Evolutionary conservation across 1,140 invertebrate genomes (phyloP).

Genomic region (Drosophila kanapiae): DNA sequence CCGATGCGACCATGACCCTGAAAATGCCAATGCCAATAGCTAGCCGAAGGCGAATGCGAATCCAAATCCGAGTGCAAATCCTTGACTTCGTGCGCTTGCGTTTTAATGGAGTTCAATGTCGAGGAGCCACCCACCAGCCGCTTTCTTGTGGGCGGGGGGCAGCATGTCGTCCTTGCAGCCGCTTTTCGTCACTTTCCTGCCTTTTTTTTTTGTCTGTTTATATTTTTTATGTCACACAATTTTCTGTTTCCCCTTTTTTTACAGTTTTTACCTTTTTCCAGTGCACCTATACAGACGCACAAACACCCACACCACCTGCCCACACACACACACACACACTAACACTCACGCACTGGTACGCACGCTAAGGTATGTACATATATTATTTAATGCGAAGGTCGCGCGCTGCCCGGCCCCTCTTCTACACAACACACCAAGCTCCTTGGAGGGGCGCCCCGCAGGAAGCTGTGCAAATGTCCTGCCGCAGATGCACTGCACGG

Average conservation of each 20-base stretch:
- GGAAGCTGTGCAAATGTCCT: conserved; percentile 20
- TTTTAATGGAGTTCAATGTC: conserved; percentile 39
- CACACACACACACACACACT: conserved; percentile 3
- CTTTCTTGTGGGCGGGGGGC: conserved; percentile 30
- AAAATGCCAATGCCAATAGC: conserved; percentile 18
- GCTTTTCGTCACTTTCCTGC: background rate
- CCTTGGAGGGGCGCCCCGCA: background rate
- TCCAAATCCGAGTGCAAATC: conserved; percentile 9
- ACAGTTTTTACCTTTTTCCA: conserved; percentile 15
- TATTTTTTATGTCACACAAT: background rate
- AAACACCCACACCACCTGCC: conserved; percentile 37
- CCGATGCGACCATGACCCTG: conserved; percentile 36
- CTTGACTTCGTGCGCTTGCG: conserved; percentile 35
- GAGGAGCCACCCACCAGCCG: conserved; percentile 36
- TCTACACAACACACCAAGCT: background rate
- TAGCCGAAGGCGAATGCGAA: background rate
- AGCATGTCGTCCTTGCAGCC: conserved; percentile 27
- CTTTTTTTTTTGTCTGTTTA: background rate
- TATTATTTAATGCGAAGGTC: conserved; percentile 47
- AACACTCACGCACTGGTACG: conserved; percentile 12
- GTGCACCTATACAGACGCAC: conserved; percentile 37
- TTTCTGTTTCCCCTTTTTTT: conserved; percentile 1
- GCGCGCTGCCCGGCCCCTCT: conserved; percentile 16
- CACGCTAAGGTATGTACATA: conserved; percentile 36
- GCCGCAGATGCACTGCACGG: background rate